Evolutionary conservation across 2,113 vertebrate genomes (phyloP), one percentile per base, ranked within the genome.

Genomic region (Pterocles gutturalis): DNA sequence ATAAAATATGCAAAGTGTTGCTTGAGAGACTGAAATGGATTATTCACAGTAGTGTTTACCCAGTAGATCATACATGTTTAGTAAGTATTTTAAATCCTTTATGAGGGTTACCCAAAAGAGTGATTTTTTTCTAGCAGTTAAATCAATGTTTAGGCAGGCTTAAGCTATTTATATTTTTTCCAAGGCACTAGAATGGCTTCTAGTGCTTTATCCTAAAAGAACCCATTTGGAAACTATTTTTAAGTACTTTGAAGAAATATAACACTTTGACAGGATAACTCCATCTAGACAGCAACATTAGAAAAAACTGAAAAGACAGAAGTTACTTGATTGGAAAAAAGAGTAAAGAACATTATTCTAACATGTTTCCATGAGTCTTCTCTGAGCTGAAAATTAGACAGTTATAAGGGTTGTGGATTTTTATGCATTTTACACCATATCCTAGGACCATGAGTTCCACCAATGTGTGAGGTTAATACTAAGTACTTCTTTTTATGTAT

Each of bases 1-100:
- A 85, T 67, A 88, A 90, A 87, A 75, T 85, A 57, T 88, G 58
- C 67, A 54, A 84, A 92, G 71, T 84, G 60, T 66, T 94, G 28
- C 61, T 82, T 85, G 54, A 82, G 51, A 92, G 86, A 70, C 33
- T 82, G 89, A 78, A 85, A 66, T 55, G 60, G 58, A 82, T 85
- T 82, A 70, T 83, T 89, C 57, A 66, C 67, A 49, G 72, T 85
- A 6, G 0, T 60, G 22, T 80, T 93, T 93, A 41, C 45, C 65
- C 60, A 86, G 60, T 75, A 75, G 61, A 76, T 61, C 65, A 49
- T 76, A 67, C 29, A 19, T 48, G 57, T 66, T 84, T 65, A 53
- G 48, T 55, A 60, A 70, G 51, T 78, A 67, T 87, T 78, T 87
- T 36, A 78, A 91, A 83, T 78, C 64, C 70, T 66, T 83, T 83